These are phyloP conservation scores for Aramus guarauna DNA, from an alignment of 2,113 vertebrate genomes.

Conservation along the genomic window DNA sequence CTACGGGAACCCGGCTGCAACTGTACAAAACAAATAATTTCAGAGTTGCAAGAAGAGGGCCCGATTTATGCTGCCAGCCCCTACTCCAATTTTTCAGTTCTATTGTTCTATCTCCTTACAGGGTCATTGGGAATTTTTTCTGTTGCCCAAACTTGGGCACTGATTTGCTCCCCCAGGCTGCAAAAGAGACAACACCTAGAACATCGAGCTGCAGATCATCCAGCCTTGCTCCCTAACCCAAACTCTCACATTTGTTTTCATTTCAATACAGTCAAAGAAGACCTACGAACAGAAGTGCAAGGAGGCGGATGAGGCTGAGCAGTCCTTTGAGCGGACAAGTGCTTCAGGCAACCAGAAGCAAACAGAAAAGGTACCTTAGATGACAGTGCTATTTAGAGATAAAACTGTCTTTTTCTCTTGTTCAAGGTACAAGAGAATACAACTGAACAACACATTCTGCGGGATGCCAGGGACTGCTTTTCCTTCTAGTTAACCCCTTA, in stretches of 20 bases:
- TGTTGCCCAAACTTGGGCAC: not conserved
- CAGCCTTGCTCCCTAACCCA: not conserved
- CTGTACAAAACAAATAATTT: not conserved
- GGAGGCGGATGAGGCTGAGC: constrained; percentile 88
- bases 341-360: constrained; percentile 83
- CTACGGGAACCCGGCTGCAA: not conserved
- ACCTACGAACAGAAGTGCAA: constrained; percentile 89
- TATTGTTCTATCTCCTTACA: not conserved
- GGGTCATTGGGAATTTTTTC: not conserved
- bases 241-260: not conserved
- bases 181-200: not conserved
- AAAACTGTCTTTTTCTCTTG: not conserved
- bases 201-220: not conserved
- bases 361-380: constrained; percentile 83
- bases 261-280: constrained; percentile 81
- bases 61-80: not conserved
- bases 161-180: not conserved
- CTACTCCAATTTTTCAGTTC: not conserved
- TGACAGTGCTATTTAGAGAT: not conserved
- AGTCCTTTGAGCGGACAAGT: constrained; percentile 74
- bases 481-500: not conserved
- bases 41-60: not conserved
- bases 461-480: not conserved
- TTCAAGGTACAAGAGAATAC: not conserved
- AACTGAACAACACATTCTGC: not conserved